phyloP scores from a whole-genome alignment of 1,140 invertebrate species.

The Lepidotrigona ventralis region DNA sequence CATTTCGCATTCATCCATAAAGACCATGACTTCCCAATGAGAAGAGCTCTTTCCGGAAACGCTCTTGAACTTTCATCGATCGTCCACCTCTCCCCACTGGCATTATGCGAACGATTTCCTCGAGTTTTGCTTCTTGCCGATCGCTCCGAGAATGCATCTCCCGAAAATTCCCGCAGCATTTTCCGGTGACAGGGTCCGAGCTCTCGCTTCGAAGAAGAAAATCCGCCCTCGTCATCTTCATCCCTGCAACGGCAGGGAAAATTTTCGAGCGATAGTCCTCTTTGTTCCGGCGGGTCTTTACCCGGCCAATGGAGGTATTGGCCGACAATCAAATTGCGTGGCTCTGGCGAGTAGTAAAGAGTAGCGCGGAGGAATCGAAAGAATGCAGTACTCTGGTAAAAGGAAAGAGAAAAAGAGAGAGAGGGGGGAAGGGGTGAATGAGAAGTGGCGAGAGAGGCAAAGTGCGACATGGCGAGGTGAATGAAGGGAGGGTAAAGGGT shows the following conservation, averaged over 20 bases:
- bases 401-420: neutral
- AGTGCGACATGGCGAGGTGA: neutral
- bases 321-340: conserved; percentile 61
- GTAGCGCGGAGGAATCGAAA: neutral
- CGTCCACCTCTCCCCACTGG: too few relatives aligned
- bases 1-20: conserved; percentile 42
- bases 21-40: conserved; percentile 24
- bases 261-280: conserved; percentile 2
- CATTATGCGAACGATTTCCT: neutral
- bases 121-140: neutral
- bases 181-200: neutral
- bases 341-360: conserved; percentile 41
- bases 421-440: neutral
- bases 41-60: conserved; percentile 19
- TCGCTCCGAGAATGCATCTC: neutral
- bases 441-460: neutral
- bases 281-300: conserved; percentile 42
- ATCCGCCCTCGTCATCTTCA: neutral
- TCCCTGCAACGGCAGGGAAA: too few relatives aligned
- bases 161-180: neutral
- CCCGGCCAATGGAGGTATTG: conserved; percentile 46
- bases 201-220: neutral
- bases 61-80: conserved; percentile 22
- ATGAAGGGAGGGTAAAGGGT: conserved; percentile 21
- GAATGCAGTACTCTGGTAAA: neutral